A percentile compares a stretch with the other conserved stretches of the same genome.
phyloP scores from a whole-genome alignment of 2,113 vertebrate species.

The Mesocricetus auratus region DNA sequence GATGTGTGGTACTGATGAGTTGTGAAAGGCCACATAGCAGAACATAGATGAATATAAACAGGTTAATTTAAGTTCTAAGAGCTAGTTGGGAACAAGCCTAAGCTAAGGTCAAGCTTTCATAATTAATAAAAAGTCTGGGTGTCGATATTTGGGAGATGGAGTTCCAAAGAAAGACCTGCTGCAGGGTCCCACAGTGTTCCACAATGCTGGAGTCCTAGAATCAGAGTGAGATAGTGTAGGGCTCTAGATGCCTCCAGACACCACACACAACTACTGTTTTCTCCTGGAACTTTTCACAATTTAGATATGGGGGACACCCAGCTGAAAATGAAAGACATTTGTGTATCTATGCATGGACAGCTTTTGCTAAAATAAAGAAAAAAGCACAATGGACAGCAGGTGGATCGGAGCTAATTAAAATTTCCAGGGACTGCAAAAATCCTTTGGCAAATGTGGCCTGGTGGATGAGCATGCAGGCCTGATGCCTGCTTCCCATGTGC shows the following conservation, averaged over 20 bases:
- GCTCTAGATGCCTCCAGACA: neutral
- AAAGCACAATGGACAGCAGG: neutral
- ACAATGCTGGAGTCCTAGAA: neutral
- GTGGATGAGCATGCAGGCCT: neutral
- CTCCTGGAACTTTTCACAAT: neutral
- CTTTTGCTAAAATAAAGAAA: neutral
- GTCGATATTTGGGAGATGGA: neutral
- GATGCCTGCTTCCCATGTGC: neutral
- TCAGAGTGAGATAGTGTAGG: neutral
- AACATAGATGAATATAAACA: neutral
- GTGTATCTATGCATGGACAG: neutral
- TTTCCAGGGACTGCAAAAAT: neutral
- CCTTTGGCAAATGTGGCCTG: neutral
- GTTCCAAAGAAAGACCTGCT: neutral
- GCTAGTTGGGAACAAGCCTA: neutral
- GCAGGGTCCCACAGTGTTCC: neutral
- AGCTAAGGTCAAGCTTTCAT: neutral
- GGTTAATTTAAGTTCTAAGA: neutral
- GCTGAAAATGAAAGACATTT: conserved; percentile 1
- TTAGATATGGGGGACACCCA: neutral
- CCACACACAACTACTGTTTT: neutral
- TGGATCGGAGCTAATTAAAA: conserved; percentile 14
- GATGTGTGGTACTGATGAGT: neutral
- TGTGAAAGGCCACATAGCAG: neutral
- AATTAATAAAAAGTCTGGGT: neutral